Conservation (phyloP, 2,113 vertebrate genomes). For the Capricornis sumatraensis region DNA sequence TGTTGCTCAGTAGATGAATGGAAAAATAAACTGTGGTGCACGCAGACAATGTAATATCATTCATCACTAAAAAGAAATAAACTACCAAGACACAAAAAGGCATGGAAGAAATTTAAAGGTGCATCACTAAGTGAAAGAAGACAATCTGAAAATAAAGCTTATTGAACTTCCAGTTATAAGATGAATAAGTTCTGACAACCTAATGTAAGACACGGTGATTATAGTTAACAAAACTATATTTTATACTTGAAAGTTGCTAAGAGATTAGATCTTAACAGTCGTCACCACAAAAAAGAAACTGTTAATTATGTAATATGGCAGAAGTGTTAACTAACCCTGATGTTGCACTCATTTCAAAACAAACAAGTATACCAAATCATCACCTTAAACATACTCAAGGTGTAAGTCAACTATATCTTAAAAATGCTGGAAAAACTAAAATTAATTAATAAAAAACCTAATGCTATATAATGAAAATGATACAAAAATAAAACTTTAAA, state of each 20-base stretch:
- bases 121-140: background rate
- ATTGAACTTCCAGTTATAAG: background rate
- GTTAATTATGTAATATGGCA: background rate
- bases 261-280: background rate
- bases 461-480: background rate
- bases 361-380: background rate
- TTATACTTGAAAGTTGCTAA: background rate
- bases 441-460: background rate
- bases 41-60: background rate
- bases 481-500: background rate
- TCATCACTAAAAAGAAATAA: background rate
- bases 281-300: background rate
- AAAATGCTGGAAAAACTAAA: background rate
- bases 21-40: too few species aligned
- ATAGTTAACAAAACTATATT: background rate
- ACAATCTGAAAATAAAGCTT: background rate
- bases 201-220: background rate
- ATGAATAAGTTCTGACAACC: background rate
- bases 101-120: background rate
- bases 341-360: background rate
- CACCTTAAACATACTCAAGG: background rate
- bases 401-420: background rate
- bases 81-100: background rate
- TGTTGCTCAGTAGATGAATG: background rate
- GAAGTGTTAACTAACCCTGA: background rate